Conservation (phyloP, 2,113 vertebrate species). For the Oenanthe melanoleuca region DNA sequence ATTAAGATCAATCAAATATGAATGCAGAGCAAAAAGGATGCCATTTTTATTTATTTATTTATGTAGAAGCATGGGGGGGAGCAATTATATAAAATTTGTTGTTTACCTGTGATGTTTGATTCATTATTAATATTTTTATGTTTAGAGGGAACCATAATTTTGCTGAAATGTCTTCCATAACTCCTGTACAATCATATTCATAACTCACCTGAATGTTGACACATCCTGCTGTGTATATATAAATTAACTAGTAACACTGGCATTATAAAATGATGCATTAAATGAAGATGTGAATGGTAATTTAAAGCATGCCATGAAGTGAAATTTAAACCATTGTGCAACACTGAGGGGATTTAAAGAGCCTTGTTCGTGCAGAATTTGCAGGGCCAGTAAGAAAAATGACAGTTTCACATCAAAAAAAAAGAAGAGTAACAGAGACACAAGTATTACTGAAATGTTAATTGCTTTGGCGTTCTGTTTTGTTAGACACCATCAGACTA, state of each 20-base stretch:
- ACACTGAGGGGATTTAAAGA: slow-evolving; percentile 30
- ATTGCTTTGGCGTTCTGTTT: slow-evolving; percentile 53
- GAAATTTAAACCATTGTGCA: slow-evolving; percentile 68
- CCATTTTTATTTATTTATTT: slow-evolving; percentile 57
- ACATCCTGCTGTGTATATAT: slow-evolving; percentile 61
- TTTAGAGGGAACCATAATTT: slow-evolving; percentile 71
- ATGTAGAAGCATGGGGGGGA: neutral
- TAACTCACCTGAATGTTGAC: slow-evolving; percentile 73
- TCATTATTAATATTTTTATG: slow-evolving; percentile 71
- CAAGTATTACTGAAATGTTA: slow-evolving; percentile 44
- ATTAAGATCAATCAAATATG: slow-evolving; percentile 68
- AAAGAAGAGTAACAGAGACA: slow-evolving; percentile 18
- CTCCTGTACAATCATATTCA: slow-evolving; percentile 58
- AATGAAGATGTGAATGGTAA: slow-evolving; percentile 67
- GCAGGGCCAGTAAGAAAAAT: slow-evolving; percentile 52
- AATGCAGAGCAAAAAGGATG: slow-evolving; percentile 18
- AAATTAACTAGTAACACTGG: slow-evolving; percentile 68
- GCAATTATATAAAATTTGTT: slow-evolving; percentile 48
- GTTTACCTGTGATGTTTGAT: slow-evolving; percentile 68
- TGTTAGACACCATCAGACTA: slow-evolving; percentile 33
- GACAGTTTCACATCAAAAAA: slow-evolving; percentile 52
- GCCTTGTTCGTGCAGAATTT: slow-evolving; percentile 32
- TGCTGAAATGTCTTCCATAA: slow-evolving; percentile 69
- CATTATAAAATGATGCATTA: slow-evolving; percentile 72
- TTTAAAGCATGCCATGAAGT: slow-evolving; percentile 66